A percentile compares a stretch with the other conserved stretches of the same genome.
phyloP scores from a whole-genome alignment of 2,113 vertebrate genomes.

The Butorides virescens region DNA sequence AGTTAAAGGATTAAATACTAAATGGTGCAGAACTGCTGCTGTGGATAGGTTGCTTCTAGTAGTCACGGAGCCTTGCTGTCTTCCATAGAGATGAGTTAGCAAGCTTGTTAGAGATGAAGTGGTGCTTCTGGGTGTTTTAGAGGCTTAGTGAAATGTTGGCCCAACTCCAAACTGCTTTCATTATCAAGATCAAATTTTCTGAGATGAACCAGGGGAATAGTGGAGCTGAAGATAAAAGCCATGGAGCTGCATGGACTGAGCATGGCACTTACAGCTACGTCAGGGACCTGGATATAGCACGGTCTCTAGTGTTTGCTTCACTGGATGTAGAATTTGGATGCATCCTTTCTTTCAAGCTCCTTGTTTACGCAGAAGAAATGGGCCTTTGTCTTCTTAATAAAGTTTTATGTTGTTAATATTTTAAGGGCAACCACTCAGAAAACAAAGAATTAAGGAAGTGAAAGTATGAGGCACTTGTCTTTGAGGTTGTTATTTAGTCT shows the following conservation, averaged over 20 bases:
- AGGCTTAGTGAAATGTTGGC: background rate
- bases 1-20: background rate
- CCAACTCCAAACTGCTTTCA: background rate
- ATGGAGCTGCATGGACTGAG: background rate
- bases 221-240: background rate
- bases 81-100: background rate
- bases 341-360: background rate
- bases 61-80: background rate
- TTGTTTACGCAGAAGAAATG: background rate
- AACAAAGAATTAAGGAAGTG: background rate
- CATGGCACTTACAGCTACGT: fast-evolving
- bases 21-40: background rate
- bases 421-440: background rate
- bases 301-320: background rate
- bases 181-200: background rate
- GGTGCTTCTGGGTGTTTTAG: background rate
- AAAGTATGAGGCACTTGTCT: background rate
- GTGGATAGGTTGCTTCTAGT: background rate
- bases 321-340: background rate
- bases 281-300: background rate
- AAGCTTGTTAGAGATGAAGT: background rate
- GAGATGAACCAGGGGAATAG: background rate
- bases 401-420: background rate
- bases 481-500: background rate
- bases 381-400: background rate